Conservation (phyloP, 2,888 invertebrate genomes). For the Micropterix aruncella region DNA sequence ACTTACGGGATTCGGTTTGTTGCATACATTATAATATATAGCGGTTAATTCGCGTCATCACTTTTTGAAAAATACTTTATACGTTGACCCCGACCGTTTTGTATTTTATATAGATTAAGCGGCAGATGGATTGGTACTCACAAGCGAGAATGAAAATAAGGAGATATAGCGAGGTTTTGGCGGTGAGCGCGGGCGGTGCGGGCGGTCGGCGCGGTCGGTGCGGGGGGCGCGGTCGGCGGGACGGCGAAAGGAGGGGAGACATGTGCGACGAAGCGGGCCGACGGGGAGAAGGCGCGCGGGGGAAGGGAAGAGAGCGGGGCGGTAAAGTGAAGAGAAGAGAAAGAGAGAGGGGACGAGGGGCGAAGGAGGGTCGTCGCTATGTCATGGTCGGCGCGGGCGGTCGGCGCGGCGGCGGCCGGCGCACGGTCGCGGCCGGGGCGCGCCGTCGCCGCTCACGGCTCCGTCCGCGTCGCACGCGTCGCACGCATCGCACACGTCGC, state of each 20-base stretch:
- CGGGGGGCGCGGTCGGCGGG: too few relatives aligned
- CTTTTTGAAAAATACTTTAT: too few relatives aligned
- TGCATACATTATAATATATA: too few relatives aligned
- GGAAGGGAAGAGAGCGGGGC: neutral
- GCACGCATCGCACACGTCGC: too few relatives aligned
- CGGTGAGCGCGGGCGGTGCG: too few relatives aligned
- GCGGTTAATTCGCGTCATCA: too few relatives aligned
- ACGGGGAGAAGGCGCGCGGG: neutral
- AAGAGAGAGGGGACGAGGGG: neutral
- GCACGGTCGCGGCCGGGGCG: neutral
- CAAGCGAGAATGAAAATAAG: neutral
- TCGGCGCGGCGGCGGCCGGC: neutral
- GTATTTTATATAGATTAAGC: too few relatives aligned
- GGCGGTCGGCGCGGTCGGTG: too few relatives aligned
- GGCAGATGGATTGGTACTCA: neutral
- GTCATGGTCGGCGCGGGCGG: neutral
- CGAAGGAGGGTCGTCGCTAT: neutral
- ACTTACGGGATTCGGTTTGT: too few relatives aligned
- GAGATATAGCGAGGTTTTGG: too few relatives aligned
- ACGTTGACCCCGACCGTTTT: too few relatives aligned
- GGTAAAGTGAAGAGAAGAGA: neutral
- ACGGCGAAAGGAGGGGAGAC: neutral
- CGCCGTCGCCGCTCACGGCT: neutral
- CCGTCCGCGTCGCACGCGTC: too few relatives aligned
- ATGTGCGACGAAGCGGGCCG: neutral